Base-by-base conservation (phyloP, 2,888 invertebrate species). In the Ochlodes sylvanus region DNA sequence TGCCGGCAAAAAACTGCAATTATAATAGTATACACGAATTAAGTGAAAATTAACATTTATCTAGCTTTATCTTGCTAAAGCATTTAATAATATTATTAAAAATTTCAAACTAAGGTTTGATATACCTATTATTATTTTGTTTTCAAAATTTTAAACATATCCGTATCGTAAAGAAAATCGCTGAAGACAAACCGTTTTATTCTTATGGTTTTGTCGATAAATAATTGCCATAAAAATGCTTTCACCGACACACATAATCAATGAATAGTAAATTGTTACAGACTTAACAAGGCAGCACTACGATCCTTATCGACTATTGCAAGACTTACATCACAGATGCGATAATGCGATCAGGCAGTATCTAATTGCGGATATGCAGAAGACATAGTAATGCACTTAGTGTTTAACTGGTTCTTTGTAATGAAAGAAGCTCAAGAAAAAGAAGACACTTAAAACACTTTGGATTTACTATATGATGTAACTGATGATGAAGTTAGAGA, bases 381-480 rank as follows among this genome's bases (percentile, higher is more conserved):
- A 54, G n/a, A 54, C 54, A 32, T 54, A 54, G 27, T 32, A 54
- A 32, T 54, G 54, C 54, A 32, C 54, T 32, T 54, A 54, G 32
- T n/a, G 54, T 32, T 54, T 27, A 27, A 54, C 54, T 27, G 19
- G 50, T 54, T 32, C 54, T 54, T 54, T 54, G 54, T 54, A 54
- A 54, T n/a, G 7, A 27, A 54, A 54, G 27, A 27, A 27, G n/a
- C n/a, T 73, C 74, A 71, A 74, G 71, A 71, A 79, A 76, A 75
- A 75, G 78, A 78, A 79, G 78, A 82, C 80, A 78, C 71, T 74
- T 76, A 76, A 76, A 80, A 71, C 27, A 14, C 27, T 27, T 27
- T 54, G 19, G 27, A 54, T 54, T 14, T 32, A 32, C 12, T 12
- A 21, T 21, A 17, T 47, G 6, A 47, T 47, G 17, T 17, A 6